Evolutionary conservation across 2,797 vertebrate genomes (phyloP), one percentile per base, ranked within the genome.

Genomic region (Ambastaia sidthimunki): DNA sequence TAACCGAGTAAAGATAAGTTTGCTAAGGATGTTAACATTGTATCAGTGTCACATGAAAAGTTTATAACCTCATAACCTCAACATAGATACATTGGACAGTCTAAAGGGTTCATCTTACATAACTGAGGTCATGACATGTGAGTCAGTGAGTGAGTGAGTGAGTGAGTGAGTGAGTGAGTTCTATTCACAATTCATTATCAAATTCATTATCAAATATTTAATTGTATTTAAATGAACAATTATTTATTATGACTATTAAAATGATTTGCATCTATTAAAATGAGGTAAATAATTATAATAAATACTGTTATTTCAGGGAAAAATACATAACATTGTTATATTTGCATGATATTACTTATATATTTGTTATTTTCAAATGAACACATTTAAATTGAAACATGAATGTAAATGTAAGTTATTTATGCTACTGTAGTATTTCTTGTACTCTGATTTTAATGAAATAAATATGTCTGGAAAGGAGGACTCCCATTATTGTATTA

Each of bases 71-170:
- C 21, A 54, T 28, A 47, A 25, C 21, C 28, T 0, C 28, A 12
- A 44, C 19, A 44, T 12, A 54, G 10, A 71, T 50, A 47, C 16
- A 60, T n/a, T 15, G 47, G 2, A 2, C 47, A 50, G 48, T 18
- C 6, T 19, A 57, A 25, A 48, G 47, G 12, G 9, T 47, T 59
- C 7, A 55, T 54, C 23, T 69, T 48, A 12, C 13, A 0, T 62
- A 70, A 78, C n/a, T 13, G 0, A 59, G 16, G 19, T 21, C 67
- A 62, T 37, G 55, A 71, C 41, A 31, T 62, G 55, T 66, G 69
- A 47, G 59, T n/a, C 50, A n/a, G 55, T 52, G 69, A 19, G 19
- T 11, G 54, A 57, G n/a, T 5, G 7, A 55, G 7, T 16, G 50
- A 9, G n/a, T n/a, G 68, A 71, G 23, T 47, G 21, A 77, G n/a